Evolutionary conservation across 2,888 invertebrate genomes (phyloP).

Genomic region (Harpagoxenus sublaevis): DNA sequence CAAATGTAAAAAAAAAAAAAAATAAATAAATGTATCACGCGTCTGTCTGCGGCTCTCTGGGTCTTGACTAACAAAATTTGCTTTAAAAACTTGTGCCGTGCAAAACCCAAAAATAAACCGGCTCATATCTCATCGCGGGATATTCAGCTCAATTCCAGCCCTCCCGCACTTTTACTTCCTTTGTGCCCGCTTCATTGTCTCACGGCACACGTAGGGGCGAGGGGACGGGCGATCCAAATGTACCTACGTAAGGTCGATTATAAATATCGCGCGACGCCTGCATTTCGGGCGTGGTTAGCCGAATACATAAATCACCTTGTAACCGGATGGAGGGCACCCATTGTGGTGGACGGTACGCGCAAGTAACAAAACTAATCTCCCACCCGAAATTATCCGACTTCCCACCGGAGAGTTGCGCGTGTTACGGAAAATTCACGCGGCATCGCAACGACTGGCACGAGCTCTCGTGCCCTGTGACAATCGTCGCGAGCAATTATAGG

Average conservation of each 20-base stretch:
- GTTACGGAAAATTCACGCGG: slow-evolving; percentile 63
- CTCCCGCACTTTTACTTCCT: slow-evolving; percentile 71
- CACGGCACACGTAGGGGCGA: slow-evolving; percentile 37
- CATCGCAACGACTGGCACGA: slow-evolving; percentile 53
- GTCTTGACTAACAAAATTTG: not conserved
- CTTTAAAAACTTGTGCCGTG: slow-evolving; percentile 20
- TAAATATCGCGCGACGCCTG: slow-evolving; percentile 73
- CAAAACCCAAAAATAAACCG: slow-evolving; percentile 37
- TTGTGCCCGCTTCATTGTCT: slow-evolving; percentile 72
- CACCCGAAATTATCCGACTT: slow-evolving; percentile 64
- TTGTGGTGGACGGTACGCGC: slow-evolving; percentile 65
- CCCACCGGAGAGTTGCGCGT: slow-evolving; percentile 54
- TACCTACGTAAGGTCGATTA: slow-evolving; percentile 71
- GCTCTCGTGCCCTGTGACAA: slow-evolving; percentile 69
- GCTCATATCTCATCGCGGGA: slow-evolving; percentile 65
- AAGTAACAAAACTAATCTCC: slow-evolving; percentile 72
- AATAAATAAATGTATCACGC: not conserved
- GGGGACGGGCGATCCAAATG: slow-evolving; percentile 31
- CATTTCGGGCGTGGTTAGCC: slow-evolving; percentile 75
- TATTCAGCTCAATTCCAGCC: slow-evolving; percentile 74
- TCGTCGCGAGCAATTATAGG: slow-evolving; percentile 73
- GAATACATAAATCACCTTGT: slow-evolving; percentile 73
- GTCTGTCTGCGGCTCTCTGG: not conserved
- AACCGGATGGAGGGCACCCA: slow-evolving; percentile 12
- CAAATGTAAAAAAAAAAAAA: slow-evolving; percentile 22